Evolutionary conservation across 2,797 vertebrate species (phyloP), one percentile per base, ranked within the genome.

Genomic region (Pachyuromys duprasi): DNA sequence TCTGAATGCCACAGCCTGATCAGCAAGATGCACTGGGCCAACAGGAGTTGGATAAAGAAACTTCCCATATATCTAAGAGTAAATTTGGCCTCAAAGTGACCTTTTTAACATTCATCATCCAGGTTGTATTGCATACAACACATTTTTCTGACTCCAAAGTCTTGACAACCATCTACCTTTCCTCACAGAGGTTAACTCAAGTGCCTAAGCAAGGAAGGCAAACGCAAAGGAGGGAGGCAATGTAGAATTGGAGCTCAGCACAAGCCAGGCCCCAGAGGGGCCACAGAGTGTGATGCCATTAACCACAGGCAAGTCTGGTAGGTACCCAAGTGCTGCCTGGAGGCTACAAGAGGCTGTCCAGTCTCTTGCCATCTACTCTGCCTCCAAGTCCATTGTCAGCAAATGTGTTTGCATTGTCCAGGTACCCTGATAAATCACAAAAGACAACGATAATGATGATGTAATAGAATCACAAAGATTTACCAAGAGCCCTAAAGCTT

Each of bases 81-180:
- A 39, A 1, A 5, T 36, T 45, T 72, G 39, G 18, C 88, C 55
- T 53, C 33, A 9, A 74, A 28, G 53, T 65, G 49, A 53, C 53
- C 86, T 60, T 84, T 89, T 36, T 42, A 63, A 69, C 18, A 31
- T 53, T n/a, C 15, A 3, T 53, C 67, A 78, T 91, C 79, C 78
- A 78, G 53, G 49, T 1, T 22, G 12, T 39, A 55, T 65, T 88
- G 45, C 11, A 49, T 49, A 49, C 45, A 49, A 49, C 55, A n/a
- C n/a, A n/a, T 80, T 88, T 75, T 33, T 76, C 67, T 76, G 65
- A 65, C 53, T 69, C 78, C n/a, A 72, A 94, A 94, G 65, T 60
- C n/a, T 20, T 93, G 53, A 70, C 42, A 86, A 87, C 60, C 15
- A 2, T 81, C 88, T 78, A 18, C 18, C 69, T 87, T 72, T 45